Percentiles rank a stretch among this genome's conserved stretches.
Conservation (phyloP, 2,797 vertebrate genomes). For the Alosa sapidissima region DNA sequence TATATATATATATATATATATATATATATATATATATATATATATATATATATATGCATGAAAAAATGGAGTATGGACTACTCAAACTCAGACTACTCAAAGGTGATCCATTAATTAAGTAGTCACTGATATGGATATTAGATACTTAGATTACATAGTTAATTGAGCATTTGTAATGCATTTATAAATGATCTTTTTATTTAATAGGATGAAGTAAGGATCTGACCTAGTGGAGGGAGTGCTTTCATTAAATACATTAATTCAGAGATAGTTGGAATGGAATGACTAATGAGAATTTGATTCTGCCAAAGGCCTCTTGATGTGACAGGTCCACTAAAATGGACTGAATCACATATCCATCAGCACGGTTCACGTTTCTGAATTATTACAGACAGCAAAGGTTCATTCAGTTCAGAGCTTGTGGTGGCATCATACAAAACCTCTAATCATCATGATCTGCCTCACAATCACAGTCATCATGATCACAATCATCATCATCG, state of each 20-base stretch:
- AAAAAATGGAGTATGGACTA: neutral
- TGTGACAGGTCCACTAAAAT: neutral
- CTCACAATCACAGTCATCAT: neutral
- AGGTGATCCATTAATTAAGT: neutral
- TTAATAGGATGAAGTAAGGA: neutral
- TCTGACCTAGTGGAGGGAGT: neutral
- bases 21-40: no score
- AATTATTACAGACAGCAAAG: neutral
- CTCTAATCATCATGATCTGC: neutral
- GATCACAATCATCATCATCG: neutral
- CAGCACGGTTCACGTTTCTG: neutral
- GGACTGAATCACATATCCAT: neutral
- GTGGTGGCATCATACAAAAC: neutral
- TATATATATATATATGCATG: neutral
- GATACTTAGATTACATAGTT: neutral
- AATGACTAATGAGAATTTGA: conserved; percentile 19
- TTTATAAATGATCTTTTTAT: neutral
- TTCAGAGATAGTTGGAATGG: neutral
- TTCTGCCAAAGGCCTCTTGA: neutral
- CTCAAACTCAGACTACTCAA: neutral
- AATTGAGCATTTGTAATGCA: neutral
- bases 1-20: no score
- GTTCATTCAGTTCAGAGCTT: neutral
- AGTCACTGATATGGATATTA: neutral
- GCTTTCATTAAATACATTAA: neutral